Conservation (phyloP, 2,888 invertebrate genomes). For the Adineta ricciae region DNA sequence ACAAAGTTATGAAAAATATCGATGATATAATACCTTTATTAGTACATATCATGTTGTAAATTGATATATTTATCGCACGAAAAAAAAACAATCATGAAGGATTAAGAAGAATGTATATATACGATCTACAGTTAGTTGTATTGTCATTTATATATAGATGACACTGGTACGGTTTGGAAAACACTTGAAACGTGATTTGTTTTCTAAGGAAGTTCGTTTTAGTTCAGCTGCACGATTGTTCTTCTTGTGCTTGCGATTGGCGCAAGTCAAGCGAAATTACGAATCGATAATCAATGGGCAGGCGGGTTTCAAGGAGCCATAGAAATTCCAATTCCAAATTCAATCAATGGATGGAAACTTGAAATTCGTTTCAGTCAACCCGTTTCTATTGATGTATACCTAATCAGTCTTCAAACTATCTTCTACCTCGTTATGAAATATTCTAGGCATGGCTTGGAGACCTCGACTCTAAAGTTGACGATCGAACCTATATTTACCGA, state of each 20-base stretch:
- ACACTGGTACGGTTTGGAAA: background rate
- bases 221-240: background rate
- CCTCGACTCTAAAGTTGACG: background rate
- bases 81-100: background rate
- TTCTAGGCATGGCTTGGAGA: background rate
- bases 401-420: no score
- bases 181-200: no score
- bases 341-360: background rate
- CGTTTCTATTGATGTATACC: background rate
- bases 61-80: background rate
- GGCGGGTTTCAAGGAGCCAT: background rate
- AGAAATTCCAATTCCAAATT: background rate
- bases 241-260: background rate
- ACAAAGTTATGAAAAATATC: no score
- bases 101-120: background rate
- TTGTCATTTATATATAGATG: background rate
- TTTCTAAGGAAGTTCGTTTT: background rate
- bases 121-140: background rate
- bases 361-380: background rate
- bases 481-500: background rate
- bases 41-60: background rate
- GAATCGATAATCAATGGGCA: background rate
- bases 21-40: no score
- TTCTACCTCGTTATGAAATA: background rate
- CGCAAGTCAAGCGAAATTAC: background rate